Base-by-base conservation (phyloP, 1,140 invertebrate genomes). In the Sycophaga agraensis region DNA sequence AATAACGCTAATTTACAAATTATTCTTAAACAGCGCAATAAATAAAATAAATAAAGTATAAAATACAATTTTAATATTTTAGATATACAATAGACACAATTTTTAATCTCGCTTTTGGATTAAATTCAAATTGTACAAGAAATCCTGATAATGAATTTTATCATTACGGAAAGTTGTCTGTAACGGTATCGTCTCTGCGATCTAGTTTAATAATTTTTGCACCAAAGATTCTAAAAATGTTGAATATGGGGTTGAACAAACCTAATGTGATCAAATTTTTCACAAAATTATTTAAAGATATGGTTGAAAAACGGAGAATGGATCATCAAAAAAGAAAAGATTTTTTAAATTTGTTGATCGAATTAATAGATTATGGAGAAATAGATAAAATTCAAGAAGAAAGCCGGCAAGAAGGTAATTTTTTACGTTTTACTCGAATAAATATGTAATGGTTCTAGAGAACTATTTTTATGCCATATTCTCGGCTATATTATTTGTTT, bases 41-140 rank as follows among this genome's bases (percentile, higher is more conserved):
- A 14, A 39, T 39, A 8, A 8, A 39, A 39, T 39, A 39, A 39
- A 39, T 39, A 39, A 39, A 6, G 11, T 31, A 6, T 11, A 31
- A 46, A 17, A 21, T n/a, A 53, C n/a, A n/a, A n/a, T n/a, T n/a
- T 24, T 6, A 24, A 24, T 35, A 39, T 40, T 53, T 39, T 14
- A 72, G 78, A 22, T 87, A 80, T 60, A 82, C 83, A 1, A 83
- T 84, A 56, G 86, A 88, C 65, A 77, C 83, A 1, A 86, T 87
- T 31, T 82, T 82, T 6, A 77, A 75, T n/a, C 81, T 82, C 55
- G 82, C 80, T 24, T 85, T 84, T 70, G 83, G 83, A 11, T 68
- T 84, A 4, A 70, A 82, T 6, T 71, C 77, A 0, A 72, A 79
- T 46, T 73, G 76, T 8, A 70, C 80, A 16, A 65, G 68, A 12